These are phyloP conservation scores for Rhegmatorhina hoffmannsi DNA, from an alignment of 2,113 vertebrate species.

Conservation along the genomic window DNA sequence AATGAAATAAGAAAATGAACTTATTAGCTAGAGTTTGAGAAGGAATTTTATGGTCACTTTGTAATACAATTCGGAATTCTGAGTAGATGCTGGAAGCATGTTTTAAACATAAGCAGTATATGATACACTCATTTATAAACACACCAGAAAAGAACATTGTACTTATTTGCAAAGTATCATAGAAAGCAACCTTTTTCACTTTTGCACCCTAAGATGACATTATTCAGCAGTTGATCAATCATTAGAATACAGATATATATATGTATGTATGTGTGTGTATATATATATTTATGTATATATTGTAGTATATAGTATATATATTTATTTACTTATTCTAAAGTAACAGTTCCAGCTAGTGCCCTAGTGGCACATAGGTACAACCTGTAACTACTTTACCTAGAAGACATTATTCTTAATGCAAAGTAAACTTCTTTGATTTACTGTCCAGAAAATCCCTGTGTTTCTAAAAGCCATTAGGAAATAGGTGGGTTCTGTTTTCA, in stretches of 20 bases:
- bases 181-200: not conserved
- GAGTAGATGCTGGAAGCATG: not conserved
- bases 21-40: not conserved
- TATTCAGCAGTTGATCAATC: not conserved
- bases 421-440: not conserved
- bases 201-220: not conserved
- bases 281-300: not conserved
- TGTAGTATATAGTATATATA: not conserved
- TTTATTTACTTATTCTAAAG: not conserved
- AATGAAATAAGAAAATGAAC: not conserved
- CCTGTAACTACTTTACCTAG: not conserved
- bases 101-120: not conserved
- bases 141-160: not conserved
- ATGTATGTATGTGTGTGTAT: too few species aligned
- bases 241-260: not conserved
- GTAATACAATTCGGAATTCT: not conserved
- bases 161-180: not conserved
- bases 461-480: not conserved
- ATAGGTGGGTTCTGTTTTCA: not conserved
- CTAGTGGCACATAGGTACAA: not conserved
- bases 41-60: not conserved
- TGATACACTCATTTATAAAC: not conserved
- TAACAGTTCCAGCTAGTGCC: not conserved
- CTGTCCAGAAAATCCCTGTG: not conserved
- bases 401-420: not conserved